Conservation (phyloP, 2,113 vertebrate genomes). For the Nesospiza acunhae region DNA sequence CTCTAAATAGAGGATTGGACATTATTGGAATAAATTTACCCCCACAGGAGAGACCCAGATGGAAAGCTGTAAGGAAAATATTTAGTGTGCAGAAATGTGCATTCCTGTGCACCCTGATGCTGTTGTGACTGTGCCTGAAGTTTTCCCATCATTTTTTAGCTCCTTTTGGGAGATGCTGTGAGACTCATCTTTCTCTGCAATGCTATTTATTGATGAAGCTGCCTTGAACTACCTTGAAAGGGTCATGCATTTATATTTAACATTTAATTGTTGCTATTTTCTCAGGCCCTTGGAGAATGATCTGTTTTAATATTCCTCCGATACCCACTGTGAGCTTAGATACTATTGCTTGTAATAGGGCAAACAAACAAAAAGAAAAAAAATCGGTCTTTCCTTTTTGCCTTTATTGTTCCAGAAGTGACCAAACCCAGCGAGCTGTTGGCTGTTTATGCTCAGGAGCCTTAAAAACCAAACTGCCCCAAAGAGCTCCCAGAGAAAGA, state of each 20-base stretch:
- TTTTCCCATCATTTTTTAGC: background rate
- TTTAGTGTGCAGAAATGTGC: background rate
- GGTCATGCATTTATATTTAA: background rate
- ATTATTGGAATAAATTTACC: background rate
- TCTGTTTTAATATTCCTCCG: background rate
- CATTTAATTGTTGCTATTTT: background rate
- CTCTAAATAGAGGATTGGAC: background rate
- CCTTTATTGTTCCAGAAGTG: background rate
- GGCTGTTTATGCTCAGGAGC: background rate
- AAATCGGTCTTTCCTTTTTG: background rate
- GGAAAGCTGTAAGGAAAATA: background rate
- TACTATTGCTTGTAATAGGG: rapidly evolving
- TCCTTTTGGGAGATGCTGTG: background rate
- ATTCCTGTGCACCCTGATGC: background rate
- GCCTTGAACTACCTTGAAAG: background rate
- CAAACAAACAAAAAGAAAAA: background rate
- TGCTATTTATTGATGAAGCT: background rate
- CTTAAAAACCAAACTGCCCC: background rate
- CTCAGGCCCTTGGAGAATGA: background rate
- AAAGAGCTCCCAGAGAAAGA: background rate
- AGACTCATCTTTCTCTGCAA: background rate
- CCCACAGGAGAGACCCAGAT: background rate
- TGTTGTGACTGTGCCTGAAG: background rate
- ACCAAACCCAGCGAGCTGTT: background rate
- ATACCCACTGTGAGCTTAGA: background rate